These are phyloP conservation scores for Cyphomyrus plagiostoma DNA, from an alignment of 2,113 vertebrate species.

Conservation along the genomic window DNA sequence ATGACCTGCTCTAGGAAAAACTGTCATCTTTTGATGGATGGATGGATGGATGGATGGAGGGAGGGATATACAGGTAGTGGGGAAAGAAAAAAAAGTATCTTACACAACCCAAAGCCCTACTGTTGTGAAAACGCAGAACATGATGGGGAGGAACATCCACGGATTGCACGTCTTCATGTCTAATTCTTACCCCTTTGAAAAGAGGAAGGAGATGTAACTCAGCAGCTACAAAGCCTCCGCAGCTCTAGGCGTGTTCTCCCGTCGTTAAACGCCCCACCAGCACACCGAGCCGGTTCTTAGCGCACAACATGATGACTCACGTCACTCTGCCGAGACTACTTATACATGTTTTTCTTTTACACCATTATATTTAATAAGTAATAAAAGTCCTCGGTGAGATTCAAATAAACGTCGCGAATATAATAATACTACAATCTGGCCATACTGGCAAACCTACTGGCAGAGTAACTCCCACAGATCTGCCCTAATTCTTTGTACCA, in stretches of 20 bases:
- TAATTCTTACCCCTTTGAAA: background rate
- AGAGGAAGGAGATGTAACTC: background rate
- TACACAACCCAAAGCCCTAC: constrained; percentile 84
- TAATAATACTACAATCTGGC: background rate
- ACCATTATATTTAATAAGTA: background rate
- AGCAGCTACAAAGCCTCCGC: background rate
- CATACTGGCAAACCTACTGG: background rate
- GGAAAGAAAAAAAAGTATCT: constrained; percentile 46
- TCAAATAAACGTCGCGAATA: background rate
- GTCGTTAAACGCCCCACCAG: background rate
- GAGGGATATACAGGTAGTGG: background rate
- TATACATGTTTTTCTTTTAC: background rate
- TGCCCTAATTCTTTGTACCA: background rate
- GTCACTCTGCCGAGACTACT: background rate
- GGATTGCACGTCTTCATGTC: constrained; percentile 68
- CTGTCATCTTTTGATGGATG: background rate
- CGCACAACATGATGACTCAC: background rate
- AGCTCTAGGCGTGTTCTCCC: background rate
- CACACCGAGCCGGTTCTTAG: background rate
- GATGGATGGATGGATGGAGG: background rate
- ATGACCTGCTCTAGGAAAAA: background rate
- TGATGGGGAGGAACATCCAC: constrained; percentile 80
- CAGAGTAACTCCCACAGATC: background rate
- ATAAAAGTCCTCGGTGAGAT: background rate
- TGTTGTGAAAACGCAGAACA: constrained; percentile 71